A percentile compares a stretch with the other conserved stretches of the same genome.
These are phyloP conservation scores for Rhizoglyphus robini DNA, from an alignment of 1,140 invertebrate species.

Conservation along the genomic window DNA sequence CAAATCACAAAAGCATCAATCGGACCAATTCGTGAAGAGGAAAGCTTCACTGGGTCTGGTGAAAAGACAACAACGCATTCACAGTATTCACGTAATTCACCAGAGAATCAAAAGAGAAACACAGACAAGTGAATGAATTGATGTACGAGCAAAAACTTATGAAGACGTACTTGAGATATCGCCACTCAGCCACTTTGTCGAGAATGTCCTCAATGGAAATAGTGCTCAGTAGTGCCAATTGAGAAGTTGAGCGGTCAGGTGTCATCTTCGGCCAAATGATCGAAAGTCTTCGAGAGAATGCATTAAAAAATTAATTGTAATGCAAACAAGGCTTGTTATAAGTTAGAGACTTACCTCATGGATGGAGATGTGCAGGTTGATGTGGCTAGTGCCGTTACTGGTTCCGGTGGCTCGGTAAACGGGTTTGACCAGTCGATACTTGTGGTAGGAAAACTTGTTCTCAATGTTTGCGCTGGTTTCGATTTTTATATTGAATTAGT, in stretches of 20 bases:
- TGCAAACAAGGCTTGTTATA: neutral
- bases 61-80: neutral
- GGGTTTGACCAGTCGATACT: conserved; percentile 51
- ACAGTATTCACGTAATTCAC: neutral
- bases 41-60: no score
- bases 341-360: neutral
- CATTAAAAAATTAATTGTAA: neutral
- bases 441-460: conserved; percentile 63
- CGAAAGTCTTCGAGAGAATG: neutral
- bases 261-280: conserved; percentile 9
- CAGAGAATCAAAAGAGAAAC: conserved; percentile 10
- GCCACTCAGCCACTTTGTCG: conserved; percentile 12
- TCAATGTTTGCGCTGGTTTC: conserved; percentile 91
- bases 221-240: conserved; percentile 1
- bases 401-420: conserved; percentile 31
- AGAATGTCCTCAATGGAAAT: conserved; percentile 22
- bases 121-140: neutral
- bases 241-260: conserved; percentile 11
- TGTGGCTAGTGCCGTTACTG: neutral
- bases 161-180: conserved; percentile 3
- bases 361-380: neutral
- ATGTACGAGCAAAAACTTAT: no score
- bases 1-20: no score
- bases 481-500: neutral
- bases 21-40: no score